These are phyloP conservation scores for Gallinago media DNA, from an alignment of 2,113 vertebrate species.

Conservation along the genomic window DNA sequence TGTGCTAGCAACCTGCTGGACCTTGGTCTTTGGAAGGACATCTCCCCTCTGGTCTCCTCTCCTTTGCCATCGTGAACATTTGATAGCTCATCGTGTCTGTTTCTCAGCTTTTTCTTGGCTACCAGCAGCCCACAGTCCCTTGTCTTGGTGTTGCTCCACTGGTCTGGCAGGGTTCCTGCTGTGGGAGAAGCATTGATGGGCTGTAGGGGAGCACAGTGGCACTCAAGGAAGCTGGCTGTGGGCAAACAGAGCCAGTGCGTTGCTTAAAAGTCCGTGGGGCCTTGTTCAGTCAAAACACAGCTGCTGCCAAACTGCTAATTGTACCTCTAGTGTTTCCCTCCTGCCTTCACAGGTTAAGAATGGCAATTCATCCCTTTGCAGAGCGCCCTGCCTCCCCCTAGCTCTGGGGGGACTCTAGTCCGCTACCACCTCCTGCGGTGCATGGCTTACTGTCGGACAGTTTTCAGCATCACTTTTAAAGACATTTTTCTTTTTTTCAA, in stretches of 20 bases:
- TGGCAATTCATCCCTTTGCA: background rate
- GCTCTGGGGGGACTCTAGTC: background rate
- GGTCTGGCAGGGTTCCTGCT: background rate
- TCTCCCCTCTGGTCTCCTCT: background rate
- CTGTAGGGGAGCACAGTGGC: background rate
- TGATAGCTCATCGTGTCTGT: background rate
- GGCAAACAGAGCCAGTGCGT: background rate
- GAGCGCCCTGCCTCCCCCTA: background rate
- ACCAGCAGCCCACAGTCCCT: background rate
- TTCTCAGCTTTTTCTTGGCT: background rate
- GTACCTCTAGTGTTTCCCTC: background rate
- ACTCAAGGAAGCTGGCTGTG: background rate
- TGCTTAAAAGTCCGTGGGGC: background rate
- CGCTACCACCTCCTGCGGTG: background rate
- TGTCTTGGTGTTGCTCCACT: background rate
- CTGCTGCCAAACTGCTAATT: background rate
- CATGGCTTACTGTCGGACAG: background rate
- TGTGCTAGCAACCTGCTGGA: background rate
- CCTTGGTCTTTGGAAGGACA: background rate
- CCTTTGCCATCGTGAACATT: accelerated
- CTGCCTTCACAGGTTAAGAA: background rate
- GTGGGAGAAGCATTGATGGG: background rate
- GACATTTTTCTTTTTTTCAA: conserved; percentile 47
- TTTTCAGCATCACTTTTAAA: conserved; percentile 37
- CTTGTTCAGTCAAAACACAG: conserved; percentile 16